A percentile compares a stretch with the other conserved stretches of the same genome.
phyloP scores from a whole-genome alignment of 2,888 invertebrate genomes.

The Melanophora roralis region DNA sequence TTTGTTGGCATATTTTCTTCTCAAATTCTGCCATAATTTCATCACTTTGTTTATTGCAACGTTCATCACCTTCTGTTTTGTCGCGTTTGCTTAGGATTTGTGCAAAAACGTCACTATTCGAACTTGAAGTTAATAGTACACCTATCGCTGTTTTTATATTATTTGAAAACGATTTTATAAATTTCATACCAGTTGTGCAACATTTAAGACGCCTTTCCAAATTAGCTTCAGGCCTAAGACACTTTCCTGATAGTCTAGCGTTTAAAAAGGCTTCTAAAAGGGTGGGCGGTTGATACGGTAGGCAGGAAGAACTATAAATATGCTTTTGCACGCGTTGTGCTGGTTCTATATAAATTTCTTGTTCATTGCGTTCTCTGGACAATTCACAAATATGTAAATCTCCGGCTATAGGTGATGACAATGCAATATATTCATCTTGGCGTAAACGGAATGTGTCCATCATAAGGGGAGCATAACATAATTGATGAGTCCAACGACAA shows the following conservation, averaged over 20 bases:
- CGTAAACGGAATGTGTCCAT: slow-evolving; percentile 66
- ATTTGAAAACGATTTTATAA: slow-evolving; percentile 52
- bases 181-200: slow-evolving; percentile 70
- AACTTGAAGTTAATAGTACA: slow-evolving; percentile 69
- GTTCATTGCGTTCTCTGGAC: slow-evolving; percentile 29
- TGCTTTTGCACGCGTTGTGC: slow-evolving; percentile 22
- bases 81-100: slow-evolving; percentile 58
- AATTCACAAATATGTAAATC: slow-evolving; percentile 72
- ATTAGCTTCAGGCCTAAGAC: slow-evolving; percentile 67
- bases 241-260: slow-evolving; percentile 65
- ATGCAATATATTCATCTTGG: slow-evolving; percentile 68
- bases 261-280: slow-evolving; percentile 66
- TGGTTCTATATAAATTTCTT: not conserved
- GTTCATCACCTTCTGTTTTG: slow-evolving; percentile 43
- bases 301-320: slow-evolving; percentile 64
- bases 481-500: slow-evolving; percentile 73
- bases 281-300: slow-evolving; percentile 71
- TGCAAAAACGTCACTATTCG: slow-evolving; percentile 71
- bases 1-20: slow-evolving; percentile 59
- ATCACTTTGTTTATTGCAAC: slow-evolving; percentile 63
- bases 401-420: slow-evolving; percentile 67
- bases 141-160: slow-evolving; percentile 63
- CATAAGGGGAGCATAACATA: slow-evolving; percentile 70
- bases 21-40: slow-evolving; percentile 66
- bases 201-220: slow-evolving; percentile 68